Conservation (phyloP, 2,797 vertebrate species). For the Antrozous pallidus region DNA sequence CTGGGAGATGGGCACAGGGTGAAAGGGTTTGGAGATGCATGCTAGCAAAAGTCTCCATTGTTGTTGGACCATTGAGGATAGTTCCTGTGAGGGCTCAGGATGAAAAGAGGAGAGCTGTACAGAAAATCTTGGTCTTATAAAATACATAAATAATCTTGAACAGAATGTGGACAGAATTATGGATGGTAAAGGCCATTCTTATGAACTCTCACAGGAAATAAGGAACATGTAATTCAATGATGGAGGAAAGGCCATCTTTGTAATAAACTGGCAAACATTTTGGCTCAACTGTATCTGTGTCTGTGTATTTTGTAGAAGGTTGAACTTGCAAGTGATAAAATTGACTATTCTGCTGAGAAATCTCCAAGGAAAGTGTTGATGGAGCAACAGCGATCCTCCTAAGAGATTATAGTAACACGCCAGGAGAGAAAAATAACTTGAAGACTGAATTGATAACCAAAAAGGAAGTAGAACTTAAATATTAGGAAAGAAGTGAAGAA, state of each 20-base stretch:
- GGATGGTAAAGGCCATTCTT: neutral
- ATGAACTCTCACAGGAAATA: neutral
- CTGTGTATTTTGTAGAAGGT: neutral
- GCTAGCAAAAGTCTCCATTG: neutral
- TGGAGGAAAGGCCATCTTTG: neutral
- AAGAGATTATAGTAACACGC: neutral
- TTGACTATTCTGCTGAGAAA: neutral
- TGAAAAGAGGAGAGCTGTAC: neutral
- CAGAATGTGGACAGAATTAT: neutral
- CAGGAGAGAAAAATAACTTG: neutral
- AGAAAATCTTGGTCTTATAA: neutral
- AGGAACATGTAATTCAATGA: neutral
- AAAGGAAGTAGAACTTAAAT: neutral
- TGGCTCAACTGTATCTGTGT: neutral
- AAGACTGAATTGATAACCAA: neutral
- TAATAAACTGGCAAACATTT: neutral
- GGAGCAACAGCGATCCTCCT: neutral
- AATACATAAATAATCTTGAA: neutral
- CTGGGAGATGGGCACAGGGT: neutral
- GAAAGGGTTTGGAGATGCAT: neutral
- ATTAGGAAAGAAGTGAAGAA: neutral
- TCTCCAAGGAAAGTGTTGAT: neutral
- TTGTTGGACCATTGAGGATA: neutral
- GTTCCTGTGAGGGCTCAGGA: neutral
- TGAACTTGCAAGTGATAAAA: neutral